These are phyloP conservation scores for Stramonita haemastoma DNA, from an alignment of 2,888 invertebrate genomes.

Conservation along the genomic window DNA sequence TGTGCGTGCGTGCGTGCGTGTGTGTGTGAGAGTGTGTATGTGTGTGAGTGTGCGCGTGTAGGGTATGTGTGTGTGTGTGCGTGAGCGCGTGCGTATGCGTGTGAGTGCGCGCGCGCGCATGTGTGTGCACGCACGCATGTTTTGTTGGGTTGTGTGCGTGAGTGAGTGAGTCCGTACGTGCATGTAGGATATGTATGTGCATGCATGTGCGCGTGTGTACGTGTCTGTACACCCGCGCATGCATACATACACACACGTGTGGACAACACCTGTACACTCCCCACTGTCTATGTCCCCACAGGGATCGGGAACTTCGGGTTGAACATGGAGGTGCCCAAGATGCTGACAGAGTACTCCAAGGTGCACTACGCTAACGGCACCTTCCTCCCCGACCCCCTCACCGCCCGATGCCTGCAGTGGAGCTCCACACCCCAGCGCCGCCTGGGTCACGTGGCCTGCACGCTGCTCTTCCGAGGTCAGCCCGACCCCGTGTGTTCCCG, in stretches of 20 bases:
- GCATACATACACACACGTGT: too few species aligned
- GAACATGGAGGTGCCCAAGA: conserved; percentile 30
- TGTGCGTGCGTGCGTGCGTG: neutral
- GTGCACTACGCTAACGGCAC: conserved; percentile 20
- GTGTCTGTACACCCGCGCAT: too few species aligned
- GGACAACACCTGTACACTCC: too few species aligned
- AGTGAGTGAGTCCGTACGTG: too few species aligned
- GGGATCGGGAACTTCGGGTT: conserved; percentile 35
- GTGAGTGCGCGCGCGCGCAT: neutral
- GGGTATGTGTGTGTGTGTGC: neutral
- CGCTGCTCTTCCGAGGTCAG: conserved; percentile 25
- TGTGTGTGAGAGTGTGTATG: neutral
- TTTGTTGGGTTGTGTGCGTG: too few species aligned
- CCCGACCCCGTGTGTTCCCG: conserved; percentile 34
- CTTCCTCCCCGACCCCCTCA: neutral
- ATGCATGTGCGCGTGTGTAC: neutral
- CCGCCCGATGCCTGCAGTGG: conserved; percentile 4
- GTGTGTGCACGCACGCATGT: neutral
- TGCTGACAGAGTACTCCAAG: conserved; percentile 3
- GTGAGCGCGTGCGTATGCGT: neutral
- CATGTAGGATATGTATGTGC: neutral
- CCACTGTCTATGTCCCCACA: neutral
- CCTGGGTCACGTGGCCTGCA: conserved; percentile 14
- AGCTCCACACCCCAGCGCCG: conserved; percentile 23
- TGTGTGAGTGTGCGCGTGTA: neutral